Evolutionary conservation across 2,888 invertebrate genomes (phyloP), one percentile per base, ranked within the genome.

Genomic region (Phanerotoma sp.): DNA sequence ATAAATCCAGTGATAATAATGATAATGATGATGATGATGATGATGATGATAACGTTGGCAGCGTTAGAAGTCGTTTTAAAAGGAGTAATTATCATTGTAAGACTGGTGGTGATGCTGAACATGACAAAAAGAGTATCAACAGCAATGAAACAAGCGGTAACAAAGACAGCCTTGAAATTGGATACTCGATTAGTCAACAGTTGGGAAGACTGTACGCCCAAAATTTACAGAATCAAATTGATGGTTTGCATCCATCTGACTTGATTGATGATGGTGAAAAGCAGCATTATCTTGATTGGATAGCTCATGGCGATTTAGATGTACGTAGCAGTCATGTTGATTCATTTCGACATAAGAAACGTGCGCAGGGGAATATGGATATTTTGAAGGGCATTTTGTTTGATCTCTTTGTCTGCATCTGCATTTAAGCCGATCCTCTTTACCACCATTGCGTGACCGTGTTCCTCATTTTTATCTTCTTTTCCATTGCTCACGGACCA

Each of bases 381-480:
- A 74, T 73, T 33, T 58, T 74, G 21, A 74, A 73, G 55, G 69
- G 72, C 33, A 74, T 74, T 49, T 62, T 74, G 3, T 63, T 74
- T 49, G 72, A 74, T 58, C 65, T 73, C 37, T 74, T 74, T 40
- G 70, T 74, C 38, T 73, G 73, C 57, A 72, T 73, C 52, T 74
- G 73, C 60, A 68, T 73, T 46, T 74, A 32, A 28, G 13, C 28
- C 28, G 25, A 50, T 33, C 28, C 37, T 37, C 37, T 38, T 11
- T 28, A 18, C 40, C 41, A 30, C 22, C 28, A 35, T 51, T 42
- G 25, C 18, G 22, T 50, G 30, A 22, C 50, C 41, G 32, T 25
- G 30, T 40, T 44, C 25, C 38, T 45, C 25, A 41, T 54, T 25
- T 37, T 13, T 6, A 18, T 38, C 30, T 5, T 46, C 15, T 3